Evolutionary conservation across 2,113 vertebrate species (phyloP), one percentile per base, ranked within the genome.

Genomic region (Pardalotus punctatus): DNA sequence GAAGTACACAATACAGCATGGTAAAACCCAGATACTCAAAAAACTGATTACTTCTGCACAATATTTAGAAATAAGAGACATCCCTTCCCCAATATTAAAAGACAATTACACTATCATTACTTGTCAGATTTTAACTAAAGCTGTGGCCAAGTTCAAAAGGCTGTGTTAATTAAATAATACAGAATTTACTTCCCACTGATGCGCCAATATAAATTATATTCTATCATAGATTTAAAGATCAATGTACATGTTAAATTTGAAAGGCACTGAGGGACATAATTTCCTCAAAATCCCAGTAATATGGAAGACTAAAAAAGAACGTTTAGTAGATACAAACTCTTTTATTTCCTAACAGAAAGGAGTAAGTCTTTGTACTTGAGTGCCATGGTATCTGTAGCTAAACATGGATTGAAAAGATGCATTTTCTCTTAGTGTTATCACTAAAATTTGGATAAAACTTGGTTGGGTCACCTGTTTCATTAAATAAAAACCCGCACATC

Each of bases 91-190:
- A 73, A 18, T 73, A 90, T 57, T 88, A 80, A 57, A 86, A 76
- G 36, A 53, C 61, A 87, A 81, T 60, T 86, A 86, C 31, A 65
- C 31, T 67, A 40, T 19, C 36, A 24, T 81, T 94, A 81, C 81
- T 88, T 81, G 43, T 64, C 65, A 60, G 56, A 88, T 91, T 86
- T 86, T n/a, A 93, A 78, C 48, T 61, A 76, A 64, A 84, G 84
- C 81, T 93, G 53, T 79, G 19, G 18, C 57, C 2, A 2, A 80
- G 47, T 80, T 93, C 33, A 94, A 66, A 96, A 84, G 74, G 36
- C 51, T 57, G 40, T 81, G 81, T 81, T 90, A 85, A 88, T 95
- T 82, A 88, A 87, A 50, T 86, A 91, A 70, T 20, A 74, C 65
- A 33, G 14, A 88, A 90, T 57, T 71, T 87, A 87, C 56, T 87